Percentiles rank a stretch among this genome's conserved stretches.
These are phyloP conservation scores for Allophyes oxyacanthae DNA, from an alignment of 2,888 invertebrate genomes.

Conservation along the genomic window DNA sequence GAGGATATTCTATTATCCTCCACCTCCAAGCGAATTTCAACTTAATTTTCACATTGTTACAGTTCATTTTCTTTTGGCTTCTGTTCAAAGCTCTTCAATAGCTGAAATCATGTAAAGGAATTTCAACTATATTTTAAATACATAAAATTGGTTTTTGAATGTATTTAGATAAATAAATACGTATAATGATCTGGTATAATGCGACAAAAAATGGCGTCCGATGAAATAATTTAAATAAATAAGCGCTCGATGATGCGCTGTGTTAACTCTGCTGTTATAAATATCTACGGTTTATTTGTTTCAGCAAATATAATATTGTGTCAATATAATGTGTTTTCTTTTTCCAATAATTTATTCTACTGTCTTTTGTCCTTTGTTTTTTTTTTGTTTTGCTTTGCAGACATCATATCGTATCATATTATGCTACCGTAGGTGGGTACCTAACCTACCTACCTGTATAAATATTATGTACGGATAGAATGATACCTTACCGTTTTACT, in stretches of 20 bases:
- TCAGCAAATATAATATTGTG: conserved; percentile 29
- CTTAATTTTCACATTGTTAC: rapidly evolving
- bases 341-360: not conserved
- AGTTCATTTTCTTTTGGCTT: conserved; percentile 14
- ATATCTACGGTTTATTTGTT: conserved; percentile 48
- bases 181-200: conserved; percentile 57
- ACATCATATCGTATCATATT: no score
- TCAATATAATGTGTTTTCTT: conserved; percentile 21
- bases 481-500: no score
- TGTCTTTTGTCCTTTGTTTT: conserved; percentile 5
- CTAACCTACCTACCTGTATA: no score
- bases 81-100: conserved; percentile 2
- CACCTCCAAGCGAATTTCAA: conserved; percentile 13
- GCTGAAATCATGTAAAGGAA: not conserved
- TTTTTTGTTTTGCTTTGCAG: not conserved
- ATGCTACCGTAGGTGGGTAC: no score
- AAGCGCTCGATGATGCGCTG: conserved; percentile 55
- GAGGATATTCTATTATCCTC: conserved; percentile 55
- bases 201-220: conserved; percentile 56
- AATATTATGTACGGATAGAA: no score
- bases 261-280: conserved; percentile 52
- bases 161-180: conserved; percentile 39
- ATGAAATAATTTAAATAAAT: conserved; percentile 58
- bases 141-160: conserved; percentile 12
- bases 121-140: not conserved